Evolutionary conservation across 2,888 invertebrate species (phyloP).

Genomic region (Polydesmus complanatus): DNA sequence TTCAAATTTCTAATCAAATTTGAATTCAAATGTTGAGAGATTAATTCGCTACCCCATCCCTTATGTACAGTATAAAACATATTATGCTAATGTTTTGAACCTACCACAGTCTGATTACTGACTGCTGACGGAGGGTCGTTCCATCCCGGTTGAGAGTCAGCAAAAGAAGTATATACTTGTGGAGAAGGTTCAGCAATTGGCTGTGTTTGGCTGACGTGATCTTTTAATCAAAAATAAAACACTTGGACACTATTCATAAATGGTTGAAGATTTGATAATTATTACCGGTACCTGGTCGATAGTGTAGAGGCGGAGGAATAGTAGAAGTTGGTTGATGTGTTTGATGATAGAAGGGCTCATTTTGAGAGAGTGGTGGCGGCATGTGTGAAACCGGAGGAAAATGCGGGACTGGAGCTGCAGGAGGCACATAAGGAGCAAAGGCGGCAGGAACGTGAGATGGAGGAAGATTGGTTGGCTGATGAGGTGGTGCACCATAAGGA

Average conservation of each 20-base stretch:
- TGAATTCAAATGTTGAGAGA: too few species aligned
- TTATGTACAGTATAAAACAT: too few species aligned
- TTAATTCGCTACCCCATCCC: too few species aligned
- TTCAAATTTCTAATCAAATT: too few species aligned
- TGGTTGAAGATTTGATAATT: not conserved
- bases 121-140: slow-evolving; percentile 31
- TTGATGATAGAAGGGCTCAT: not conserved
- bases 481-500: not conserved
- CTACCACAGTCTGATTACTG: not conserved
- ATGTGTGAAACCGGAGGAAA: not conserved
- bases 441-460: not conserved
- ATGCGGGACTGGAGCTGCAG: not conserved
- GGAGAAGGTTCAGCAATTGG: not conserved
- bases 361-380: too few species aligned
- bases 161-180: not conserved
- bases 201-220: not conserved
- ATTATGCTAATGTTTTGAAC: not conserved
- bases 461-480: not conserved
- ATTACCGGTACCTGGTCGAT: not conserved
- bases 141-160: slow-evolving; percentile 25
- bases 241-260: not conserved
- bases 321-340: not conserved
- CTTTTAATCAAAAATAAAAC: not conserved
- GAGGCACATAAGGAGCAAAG: not conserved
- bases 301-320: not conserved